Conservation (phyloP, 2,888 invertebrate species). For the Omphaloscelis lunosa region DNA sequence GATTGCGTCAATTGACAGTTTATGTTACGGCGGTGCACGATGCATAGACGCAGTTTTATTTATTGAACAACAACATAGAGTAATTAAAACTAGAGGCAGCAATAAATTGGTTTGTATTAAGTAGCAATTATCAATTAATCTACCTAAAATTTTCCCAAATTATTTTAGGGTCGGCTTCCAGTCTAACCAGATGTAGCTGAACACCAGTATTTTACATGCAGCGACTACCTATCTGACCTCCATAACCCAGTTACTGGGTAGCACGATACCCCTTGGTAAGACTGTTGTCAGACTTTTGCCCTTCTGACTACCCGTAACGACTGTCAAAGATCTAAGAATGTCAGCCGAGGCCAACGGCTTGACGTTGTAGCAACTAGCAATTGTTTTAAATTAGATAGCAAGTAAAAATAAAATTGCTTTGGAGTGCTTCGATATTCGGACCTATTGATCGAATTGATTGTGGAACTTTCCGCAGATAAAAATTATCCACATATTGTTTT, state of each 20-base stretch:
- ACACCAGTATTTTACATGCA: no score
- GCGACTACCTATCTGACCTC: no score
- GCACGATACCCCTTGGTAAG: no score
- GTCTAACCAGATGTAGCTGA: background rate
- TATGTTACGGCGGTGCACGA: conserved; percentile 63
- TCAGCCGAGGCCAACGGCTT: no score
- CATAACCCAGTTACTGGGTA: no score
- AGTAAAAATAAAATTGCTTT: conserved; percentile 14
- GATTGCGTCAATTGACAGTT: conserved; percentile 74
- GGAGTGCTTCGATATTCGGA: background rate
- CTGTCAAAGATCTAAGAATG: background rate
- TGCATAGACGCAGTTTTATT: conserved; percentile 65
- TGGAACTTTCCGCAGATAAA: conserved; percentile 1
- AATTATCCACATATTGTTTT: background rate
- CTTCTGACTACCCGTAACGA: no score
- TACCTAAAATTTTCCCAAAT: background rate
- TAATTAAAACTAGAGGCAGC: background rate
- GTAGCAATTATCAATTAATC: background rate
- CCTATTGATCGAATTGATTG: background rate
- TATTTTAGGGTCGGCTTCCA: background rate
- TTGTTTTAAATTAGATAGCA: conserved; percentile 2
- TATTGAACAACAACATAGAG: conserved; percentile 55
- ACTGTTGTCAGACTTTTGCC: no score
- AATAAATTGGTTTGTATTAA: conserved; percentile 2
- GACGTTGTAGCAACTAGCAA: background rate